Evolutionary conservation across 1,140 invertebrate species (phyloP).

Genomic region (Drosophila rufa): DNA sequence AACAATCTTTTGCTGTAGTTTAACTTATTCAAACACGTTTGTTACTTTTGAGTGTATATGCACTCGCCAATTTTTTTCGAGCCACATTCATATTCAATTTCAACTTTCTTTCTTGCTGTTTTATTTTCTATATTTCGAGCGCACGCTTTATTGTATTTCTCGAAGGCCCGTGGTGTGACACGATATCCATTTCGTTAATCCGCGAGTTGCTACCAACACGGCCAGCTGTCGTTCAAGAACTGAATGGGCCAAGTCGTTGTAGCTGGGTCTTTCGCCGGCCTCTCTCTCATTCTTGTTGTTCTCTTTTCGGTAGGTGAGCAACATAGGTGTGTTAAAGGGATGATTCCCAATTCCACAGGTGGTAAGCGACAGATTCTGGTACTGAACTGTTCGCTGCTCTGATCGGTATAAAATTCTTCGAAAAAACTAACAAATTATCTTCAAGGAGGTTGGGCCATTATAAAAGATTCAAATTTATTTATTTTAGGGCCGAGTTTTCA

Average conservation of each 20-base stretch:
- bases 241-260: neutral
- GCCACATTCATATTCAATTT: neutral
- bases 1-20: neutral
- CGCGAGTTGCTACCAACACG: neutral
- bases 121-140: neutral
- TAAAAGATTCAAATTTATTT: too few species aligned
- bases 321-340: neutral
- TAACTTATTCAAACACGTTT: neutral
- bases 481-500: too few species aligned
- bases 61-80: neutral
- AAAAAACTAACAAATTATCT: too few species aligned
- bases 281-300: neutral
- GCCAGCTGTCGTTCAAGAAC: constrained; percentile 2
- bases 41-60: neutral
- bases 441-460: too few species aligned
- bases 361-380: neutral
- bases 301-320: neutral
- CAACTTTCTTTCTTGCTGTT: neutral
- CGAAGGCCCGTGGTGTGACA: neutral
- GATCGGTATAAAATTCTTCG: neutral
- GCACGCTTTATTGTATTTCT: neutral
- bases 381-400: neutral
- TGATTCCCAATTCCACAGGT: neutral
- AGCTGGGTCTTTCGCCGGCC: neutral
- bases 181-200: neutral